These are phyloP conservation scores for Parazoanthus atlanticus DNA, from an alignment of 92 coral and sea anemone species.

Conservation along the genomic window DNA sequence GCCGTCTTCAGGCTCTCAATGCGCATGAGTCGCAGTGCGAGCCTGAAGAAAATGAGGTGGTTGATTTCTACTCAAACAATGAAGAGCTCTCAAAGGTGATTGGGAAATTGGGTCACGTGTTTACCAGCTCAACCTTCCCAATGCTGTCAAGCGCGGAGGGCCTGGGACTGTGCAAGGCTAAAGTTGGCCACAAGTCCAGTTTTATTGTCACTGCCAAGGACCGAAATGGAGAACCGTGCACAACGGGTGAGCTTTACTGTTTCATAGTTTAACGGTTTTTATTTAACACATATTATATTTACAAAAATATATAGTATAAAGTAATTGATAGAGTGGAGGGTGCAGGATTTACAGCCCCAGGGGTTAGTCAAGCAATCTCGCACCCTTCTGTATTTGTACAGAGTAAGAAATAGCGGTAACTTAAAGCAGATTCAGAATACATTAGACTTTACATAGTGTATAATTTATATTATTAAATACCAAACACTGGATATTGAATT, in stretches of 20 bases:
- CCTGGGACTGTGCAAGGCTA: slow-evolving; percentile 68
- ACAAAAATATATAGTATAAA: no score
- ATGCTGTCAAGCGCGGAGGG: slow-evolving; percentile 85
- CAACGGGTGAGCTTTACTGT: slow-evolving; percentile 45
- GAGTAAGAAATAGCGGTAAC: no score
- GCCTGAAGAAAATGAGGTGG: slow-evolving; percentile 83
- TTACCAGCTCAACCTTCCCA: slow-evolving; percentile 82
- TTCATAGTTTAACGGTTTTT: no score
- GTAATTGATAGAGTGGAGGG: no score
- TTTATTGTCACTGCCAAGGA: slow-evolving; percentile 73
- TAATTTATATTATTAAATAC: no score
- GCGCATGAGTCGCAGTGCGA: slow-evolving; percentile 89
- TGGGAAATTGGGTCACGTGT: slow-evolving; percentile 71
- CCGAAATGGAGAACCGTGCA: slow-evolving; percentile 79
- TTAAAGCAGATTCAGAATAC: no score
- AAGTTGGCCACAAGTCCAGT: slow-evolving; percentile 77
- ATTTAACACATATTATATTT: no score
- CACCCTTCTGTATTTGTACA: no score
- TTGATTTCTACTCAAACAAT: slow-evolving; percentile 76
- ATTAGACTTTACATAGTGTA: no score
- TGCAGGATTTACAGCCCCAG: no score
- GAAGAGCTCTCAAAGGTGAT: slow-evolving; percentile 75
- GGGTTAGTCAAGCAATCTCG: no score
- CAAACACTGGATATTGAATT: no score
- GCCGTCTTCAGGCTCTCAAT: slow-evolving; percentile 81